A percentile compares a stretch with the other conserved stretches of the same genome.
Conservation (phyloP, 1,140 invertebrate genomes). For the Ylistrum balloti region DNA sequence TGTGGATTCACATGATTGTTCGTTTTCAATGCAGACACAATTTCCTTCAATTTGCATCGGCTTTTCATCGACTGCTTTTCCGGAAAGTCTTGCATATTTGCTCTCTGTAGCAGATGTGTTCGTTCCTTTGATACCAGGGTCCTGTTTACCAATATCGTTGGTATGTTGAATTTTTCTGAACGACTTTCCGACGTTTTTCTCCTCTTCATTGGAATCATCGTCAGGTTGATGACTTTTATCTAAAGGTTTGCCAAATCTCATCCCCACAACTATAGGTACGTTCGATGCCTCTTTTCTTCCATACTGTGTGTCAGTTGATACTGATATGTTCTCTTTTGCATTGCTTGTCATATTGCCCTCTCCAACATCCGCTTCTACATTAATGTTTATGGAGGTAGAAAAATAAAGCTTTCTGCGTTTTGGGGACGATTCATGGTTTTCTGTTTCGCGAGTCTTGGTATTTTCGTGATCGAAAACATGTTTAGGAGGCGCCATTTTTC, state of each 20-base stretch:
- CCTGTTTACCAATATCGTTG: too few relatives aligned
- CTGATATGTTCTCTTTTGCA: background rate
- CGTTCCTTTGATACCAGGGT: background rate
- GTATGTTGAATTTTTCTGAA: too few relatives aligned
- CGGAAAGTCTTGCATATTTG: background rate
- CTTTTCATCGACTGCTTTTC: background rate
- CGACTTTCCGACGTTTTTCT: background rate
- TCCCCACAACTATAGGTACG: background rate
- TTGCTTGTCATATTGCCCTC: constrained; percentile 15
- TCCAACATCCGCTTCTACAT: background rate
- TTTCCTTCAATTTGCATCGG: background rate
- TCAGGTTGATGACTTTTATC: background rate
- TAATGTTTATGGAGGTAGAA: background rate
- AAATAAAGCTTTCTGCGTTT: background rate
- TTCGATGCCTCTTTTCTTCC: background rate
- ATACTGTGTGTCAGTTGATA: background rate
- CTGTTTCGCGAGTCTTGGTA: background rate
- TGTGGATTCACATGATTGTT: background rate
- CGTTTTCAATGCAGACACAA: background rate
- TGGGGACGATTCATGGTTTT: background rate
- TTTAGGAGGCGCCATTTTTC: background rate
- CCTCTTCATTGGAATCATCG: background rate
- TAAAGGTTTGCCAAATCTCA: background rate
- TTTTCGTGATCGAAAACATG: background rate
- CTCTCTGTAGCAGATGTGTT: background rate